A percentile compares a stretch with the other conserved stretches of the same genome.
Conservation (phyloP, 2,888 invertebrate species). For the Agapostemon virescens region DNA sequence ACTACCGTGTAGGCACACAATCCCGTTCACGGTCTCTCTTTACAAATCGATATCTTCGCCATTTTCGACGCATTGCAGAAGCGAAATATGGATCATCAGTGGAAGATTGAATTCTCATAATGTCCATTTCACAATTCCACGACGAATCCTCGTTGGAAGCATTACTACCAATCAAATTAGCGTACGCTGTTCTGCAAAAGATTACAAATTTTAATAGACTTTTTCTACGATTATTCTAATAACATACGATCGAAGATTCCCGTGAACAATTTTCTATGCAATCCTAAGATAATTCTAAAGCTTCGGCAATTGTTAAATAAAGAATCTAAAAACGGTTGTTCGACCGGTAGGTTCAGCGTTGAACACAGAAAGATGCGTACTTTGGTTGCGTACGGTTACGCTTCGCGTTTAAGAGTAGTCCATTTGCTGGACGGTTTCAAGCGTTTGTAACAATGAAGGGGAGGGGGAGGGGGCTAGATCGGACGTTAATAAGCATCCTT, state of each 20-base stretch:
- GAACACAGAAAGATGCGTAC: neutral
- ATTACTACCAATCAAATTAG: neutral
- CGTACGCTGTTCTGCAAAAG: too few relatives aligned
- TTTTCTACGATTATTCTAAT: too few relatives aligned
- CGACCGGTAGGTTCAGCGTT: too few relatives aligned
- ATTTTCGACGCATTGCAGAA: neutral
- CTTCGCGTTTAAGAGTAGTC: neutral
- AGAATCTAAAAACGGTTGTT: too few relatives aligned
- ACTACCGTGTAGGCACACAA: neutral
- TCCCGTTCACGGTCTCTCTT: neutral
- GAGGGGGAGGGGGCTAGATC: too few relatives aligned
- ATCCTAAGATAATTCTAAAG: too few relatives aligned
- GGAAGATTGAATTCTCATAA: neutral
- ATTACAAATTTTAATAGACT: too few relatives aligned
- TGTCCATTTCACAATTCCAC: neutral
- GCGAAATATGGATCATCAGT: neutral
- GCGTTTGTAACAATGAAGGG: neutral
- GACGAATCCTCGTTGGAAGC: neutral
- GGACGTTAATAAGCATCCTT: neutral
- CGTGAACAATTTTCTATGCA: too few relatives aligned
- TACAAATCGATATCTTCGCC: neutral
- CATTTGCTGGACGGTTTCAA: neutral
- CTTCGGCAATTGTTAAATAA: too few relatives aligned
- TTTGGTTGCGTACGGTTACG: neutral
- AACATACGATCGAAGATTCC: too few relatives aligned